These are phyloP conservation scores for Aphaenogaster ashmeadi DNA, from an alignment of 1,140 invertebrate species.

Conservation along the genomic window DNA sequence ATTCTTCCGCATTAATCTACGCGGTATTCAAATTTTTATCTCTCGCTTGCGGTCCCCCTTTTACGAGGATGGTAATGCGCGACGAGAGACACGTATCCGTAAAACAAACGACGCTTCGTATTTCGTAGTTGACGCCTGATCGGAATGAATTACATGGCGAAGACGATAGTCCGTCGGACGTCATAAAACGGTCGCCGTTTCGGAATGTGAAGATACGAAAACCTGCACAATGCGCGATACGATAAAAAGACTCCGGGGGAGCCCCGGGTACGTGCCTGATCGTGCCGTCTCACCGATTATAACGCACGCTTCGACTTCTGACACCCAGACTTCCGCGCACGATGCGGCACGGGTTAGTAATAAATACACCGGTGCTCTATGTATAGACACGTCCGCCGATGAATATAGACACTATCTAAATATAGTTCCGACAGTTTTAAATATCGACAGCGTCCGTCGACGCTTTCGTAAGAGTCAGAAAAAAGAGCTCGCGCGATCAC, in stretches of 20 bases:
- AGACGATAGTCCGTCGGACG: not conserved
- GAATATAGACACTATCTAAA: constrained; percentile 63
- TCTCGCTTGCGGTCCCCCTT: not conserved
- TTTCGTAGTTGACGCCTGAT: not conserved
- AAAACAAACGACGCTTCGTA: not conserved
- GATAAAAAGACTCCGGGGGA: not conserved
- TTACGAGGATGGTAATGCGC: not conserved
- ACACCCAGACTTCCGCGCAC: constrained; percentile 45
- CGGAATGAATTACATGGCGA: not conserved
- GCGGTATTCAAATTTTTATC: not conserved
- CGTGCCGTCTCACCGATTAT: not conserved
- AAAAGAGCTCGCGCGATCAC: not conserved
- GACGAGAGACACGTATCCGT: not conserved
- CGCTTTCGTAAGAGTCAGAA: not conserved
- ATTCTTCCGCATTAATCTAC: not conserved
- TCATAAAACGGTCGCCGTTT: not conserved
- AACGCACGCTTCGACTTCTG: constrained; percentile 21
- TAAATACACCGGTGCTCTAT: constrained; percentile 64
- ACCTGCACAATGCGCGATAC: not conserved
- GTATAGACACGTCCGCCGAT: constrained; percentile 50
- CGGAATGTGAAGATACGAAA: not conserved
- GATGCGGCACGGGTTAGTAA: constrained; percentile 56
- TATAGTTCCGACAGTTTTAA: constrained; percentile 67
- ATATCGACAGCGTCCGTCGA: constrained; percentile 43
- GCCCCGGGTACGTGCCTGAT: constrained; percentile 6